A percentile compares a stretch with the other conserved stretches of the same genome.
Evolutionary conservation across 2,888 invertebrate genomes (phyloP).

Genomic region (Acanthoscelides obtectus): DNA sequence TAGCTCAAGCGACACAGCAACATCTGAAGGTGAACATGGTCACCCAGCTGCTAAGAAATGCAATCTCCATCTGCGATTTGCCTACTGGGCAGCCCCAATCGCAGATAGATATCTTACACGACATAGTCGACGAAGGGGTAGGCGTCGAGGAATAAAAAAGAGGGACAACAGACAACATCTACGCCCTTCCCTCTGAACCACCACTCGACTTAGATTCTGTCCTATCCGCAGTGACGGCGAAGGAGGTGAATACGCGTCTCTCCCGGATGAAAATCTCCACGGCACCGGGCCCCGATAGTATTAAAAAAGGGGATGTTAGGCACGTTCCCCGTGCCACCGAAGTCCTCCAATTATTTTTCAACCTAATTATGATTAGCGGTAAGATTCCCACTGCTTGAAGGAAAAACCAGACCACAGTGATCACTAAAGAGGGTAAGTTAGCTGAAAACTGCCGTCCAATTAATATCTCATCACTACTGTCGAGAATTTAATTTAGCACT

Average conservation of each 20-base stretch:
- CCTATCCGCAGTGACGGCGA: conserved; percentile 8
- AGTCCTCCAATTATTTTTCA: conserved; percentile 19
- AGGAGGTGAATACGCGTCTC: conserved; percentile 19
- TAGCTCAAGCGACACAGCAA: conserved; percentile 2
- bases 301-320: conserved; percentile 19
- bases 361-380: conserved; percentile 16
- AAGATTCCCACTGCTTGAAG: conserved; percentile 32
- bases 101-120: conserved; percentile 14
- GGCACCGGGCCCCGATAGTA: conserved; percentile 28
- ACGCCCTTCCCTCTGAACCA: conserved; percentile 23
- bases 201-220: conserved; percentile 4
- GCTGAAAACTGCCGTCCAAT: too few relatives aligned
- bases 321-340: conserved; percentile 6
- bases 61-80: conserved; percentile 7
- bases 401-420: conserved; percentile 33
- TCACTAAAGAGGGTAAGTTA: conserved; percentile 37
- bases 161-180: conserved; percentile 21
- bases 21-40: too few relatives aligned
- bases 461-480: too few relatives aligned
- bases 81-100: conserved; percentile 13
- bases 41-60: conserved; percentile 9
- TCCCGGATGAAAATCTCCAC: too few relatives aligned
- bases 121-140: conserved; percentile 7
- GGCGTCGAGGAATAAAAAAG: conserved; percentile 8
- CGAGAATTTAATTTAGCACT: too few relatives aligned